Conservation (phyloP, 2,797 vertebrate species). For the Pseudomugil tenellus region DNA sequence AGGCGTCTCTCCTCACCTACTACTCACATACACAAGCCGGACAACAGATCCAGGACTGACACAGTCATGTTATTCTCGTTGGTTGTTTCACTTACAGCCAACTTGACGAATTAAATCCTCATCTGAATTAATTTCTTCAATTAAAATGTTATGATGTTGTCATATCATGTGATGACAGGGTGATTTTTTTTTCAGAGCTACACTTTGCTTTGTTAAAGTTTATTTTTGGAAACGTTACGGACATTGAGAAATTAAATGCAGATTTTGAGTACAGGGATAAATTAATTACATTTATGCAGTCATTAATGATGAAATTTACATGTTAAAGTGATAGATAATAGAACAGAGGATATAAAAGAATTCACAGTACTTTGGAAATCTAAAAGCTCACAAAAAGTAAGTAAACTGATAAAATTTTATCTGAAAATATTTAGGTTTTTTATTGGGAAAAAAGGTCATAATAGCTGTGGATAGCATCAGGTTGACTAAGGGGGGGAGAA, state of each 20-base stretch:
- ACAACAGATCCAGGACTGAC: conserved; percentile 29
- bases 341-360: not conserved
- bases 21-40: conserved; percentile 12
- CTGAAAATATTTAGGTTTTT: not conserved
- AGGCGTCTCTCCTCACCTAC: conserved; percentile 37
- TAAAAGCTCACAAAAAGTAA: not conserved
- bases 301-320: not conserved
- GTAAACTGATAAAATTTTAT: not conserved
- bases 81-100: not conserved
- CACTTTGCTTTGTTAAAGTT: not conserved
- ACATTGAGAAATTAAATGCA: not conserved
- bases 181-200: not conserved
- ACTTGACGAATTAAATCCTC: not conserved
- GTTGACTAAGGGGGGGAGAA: not conserved
- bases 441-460: not conserved
- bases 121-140: not conserved
- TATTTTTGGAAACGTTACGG: not conserved
- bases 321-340: no score
- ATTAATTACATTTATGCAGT: not conserved
- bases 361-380: not conserved
- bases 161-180: not conserved
- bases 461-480: no score
- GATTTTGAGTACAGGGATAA: not conserved
- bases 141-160: not conserved
- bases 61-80: conserved; percentile 7